phyloP scores from a whole-genome alignment of 2,888 invertebrate genomes.

The Silvanus unidentatus region DNA sequence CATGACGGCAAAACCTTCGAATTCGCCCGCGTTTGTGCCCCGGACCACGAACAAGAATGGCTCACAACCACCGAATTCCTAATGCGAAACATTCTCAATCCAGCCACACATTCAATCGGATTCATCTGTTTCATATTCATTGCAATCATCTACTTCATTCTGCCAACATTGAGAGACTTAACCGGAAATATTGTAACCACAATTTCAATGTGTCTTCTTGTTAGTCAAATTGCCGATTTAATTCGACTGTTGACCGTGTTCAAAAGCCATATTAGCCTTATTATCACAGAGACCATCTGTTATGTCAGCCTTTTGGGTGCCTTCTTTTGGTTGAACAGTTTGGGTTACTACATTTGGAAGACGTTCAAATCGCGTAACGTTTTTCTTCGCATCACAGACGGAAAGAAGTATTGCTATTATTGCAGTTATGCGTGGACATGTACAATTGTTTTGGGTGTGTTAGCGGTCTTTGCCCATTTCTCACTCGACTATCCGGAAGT shows the following conservation, averaged over 20 bases:
- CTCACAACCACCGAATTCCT: slow-evolving; percentile 63
- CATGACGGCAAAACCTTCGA: slow-evolving; percentile 54
- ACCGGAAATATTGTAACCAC: slow-evolving; percentile 82
- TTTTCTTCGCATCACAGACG: slow-evolving; percentile 77
- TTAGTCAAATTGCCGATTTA: slow-evolving; percentile 71
- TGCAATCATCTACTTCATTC: slow-evolving; percentile 74
- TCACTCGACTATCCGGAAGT: slow-evolving; percentile 62
- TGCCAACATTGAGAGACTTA: slow-evolving; percentile 75
- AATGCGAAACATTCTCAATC: slow-evolving; percentile 69
- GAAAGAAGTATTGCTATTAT: slow-evolving; percentile 81
- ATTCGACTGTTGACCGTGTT: slow-evolving; percentile 75
- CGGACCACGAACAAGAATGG: slow-evolving; percentile 66
- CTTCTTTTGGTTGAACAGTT: slow-evolving; percentile 81
- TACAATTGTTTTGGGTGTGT: slow-evolving; percentile 62
- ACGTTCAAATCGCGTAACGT: slow-evolving; percentile 78
- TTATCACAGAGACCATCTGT: slow-evolving; percentile 72
- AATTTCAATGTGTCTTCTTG: slow-evolving; percentile 69
- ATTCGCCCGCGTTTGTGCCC: slow-evolving; percentile 70
- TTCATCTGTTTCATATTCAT: slow-evolving; percentile 65
- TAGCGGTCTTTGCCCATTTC: slow-evolving; percentile 78
- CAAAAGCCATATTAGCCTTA: slow-evolving; percentile 72
- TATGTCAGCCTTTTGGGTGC: slow-evolving; percentile 72
- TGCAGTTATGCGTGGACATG: slow-evolving; percentile 75
- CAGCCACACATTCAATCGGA: slow-evolving; percentile 68
- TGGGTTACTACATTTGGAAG: slow-evolving; percentile 84